Evolutionary conservation across 2,797 vertebrate species (phyloP).

Genomic region (Otus scops): DNA sequence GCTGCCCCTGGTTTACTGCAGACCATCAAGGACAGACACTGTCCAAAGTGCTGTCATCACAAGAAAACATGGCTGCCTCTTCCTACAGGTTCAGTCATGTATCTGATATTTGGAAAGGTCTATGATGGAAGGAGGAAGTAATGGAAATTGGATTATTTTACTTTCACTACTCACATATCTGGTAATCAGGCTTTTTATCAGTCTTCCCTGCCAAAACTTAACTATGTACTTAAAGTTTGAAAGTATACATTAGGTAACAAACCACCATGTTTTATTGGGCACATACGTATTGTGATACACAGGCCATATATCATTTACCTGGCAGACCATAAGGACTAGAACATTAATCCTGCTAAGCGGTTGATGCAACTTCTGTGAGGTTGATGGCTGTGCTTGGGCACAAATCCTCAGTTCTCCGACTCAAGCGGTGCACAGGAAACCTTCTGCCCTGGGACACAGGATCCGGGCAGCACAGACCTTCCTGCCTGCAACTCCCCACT

Average conservation of each 20-base stretch:
- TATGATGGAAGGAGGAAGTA: neutral
- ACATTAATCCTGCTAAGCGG: neutral
- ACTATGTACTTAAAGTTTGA: neutral
- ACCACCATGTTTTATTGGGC: neutral
- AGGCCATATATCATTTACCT: neutral
- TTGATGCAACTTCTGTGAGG: neutral
- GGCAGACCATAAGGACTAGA: neutral
- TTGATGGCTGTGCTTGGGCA: neutral
- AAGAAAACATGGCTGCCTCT: neutral
- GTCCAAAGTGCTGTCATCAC: neutral
- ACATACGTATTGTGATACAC: neutral
- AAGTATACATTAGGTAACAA: neutral
- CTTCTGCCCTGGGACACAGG: neutral
- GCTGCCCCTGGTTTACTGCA: neutral
- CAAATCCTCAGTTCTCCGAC: neutral
- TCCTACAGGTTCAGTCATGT: neutral
- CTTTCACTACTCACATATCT: neutral
- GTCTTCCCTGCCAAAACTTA: neutral
- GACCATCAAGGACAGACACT: neutral
- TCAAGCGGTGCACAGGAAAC: neutral
- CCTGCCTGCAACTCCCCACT: fast-evolving
- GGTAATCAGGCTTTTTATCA: neutral
- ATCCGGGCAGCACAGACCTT: neutral
- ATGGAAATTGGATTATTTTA: neutral
- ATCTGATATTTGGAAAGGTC: neutral